phyloP scores from a whole-genome alignment of 2,797 vertebrate species.

The Rousettus madagascariensis region DNA sequence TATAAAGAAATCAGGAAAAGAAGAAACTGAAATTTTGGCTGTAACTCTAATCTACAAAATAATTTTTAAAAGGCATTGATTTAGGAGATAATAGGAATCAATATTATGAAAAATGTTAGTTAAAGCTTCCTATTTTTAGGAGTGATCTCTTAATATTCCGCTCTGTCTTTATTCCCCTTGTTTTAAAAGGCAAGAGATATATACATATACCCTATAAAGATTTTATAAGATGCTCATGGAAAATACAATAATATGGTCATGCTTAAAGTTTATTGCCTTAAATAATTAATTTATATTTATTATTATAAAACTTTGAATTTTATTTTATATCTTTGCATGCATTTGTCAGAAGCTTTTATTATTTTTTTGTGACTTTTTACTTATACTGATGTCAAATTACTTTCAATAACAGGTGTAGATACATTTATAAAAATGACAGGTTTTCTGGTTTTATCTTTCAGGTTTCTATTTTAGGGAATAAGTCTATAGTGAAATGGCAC shows the following conservation, averaged over 20 bases:
- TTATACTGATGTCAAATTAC: not conserved
- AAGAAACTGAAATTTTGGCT: not conserved
- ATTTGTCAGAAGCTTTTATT: not conserved
- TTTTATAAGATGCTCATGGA: not conserved
- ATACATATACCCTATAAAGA: not conserved
- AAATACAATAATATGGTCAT: not conserved
- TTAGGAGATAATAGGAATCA: not conserved
- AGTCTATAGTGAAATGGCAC: not conserved
- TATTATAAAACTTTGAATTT: conserved; percentile 7
- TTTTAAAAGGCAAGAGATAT: conserved; percentile 2
- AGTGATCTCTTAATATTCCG: not conserved
- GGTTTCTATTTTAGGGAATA: not conserved
- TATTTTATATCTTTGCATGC: not conserved
- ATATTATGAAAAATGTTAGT: conserved; percentile 22
- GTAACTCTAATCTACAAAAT: not conserved
- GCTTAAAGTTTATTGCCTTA: conserved; percentile 17
- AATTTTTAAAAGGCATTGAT: not conserved
- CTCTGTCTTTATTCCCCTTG: not conserved
- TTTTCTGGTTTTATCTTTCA: not conserved
- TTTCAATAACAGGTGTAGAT: not conserved
- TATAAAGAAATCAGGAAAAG: conserved; percentile 43
- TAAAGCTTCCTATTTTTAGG: conserved; percentile 8
- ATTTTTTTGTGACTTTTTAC: not conserved
- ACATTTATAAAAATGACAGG: not conserved
- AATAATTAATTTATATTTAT: not conserved